phyloP scores from a whole-genome alignment of 2,888 invertebrate genomes.

The Xylophagus ater region DNA sequence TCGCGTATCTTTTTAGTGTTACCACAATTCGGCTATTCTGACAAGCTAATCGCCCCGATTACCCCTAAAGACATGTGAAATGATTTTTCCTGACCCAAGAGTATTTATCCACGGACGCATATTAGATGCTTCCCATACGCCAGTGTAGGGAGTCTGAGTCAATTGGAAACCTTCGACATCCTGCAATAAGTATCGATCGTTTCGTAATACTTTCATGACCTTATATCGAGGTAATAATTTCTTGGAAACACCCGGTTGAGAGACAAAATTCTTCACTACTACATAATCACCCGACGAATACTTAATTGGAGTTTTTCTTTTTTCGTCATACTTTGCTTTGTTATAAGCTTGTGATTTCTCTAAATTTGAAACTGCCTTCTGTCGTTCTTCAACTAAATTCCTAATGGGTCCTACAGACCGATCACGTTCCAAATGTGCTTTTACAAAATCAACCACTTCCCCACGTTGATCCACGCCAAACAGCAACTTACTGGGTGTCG shows the following conservation, averaged over 20 bases:
- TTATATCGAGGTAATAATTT: constrained; percentile 8
- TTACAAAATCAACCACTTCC: not conserved
- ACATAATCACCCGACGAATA: not conserved
- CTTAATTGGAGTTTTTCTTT: not conserved
- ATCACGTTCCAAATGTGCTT: not conserved
- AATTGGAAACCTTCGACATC: constrained; percentile 19
- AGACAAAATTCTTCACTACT: not conserved
- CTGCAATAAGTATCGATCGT: constrained; percentile 18
- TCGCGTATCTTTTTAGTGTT: too few relatives aligned
- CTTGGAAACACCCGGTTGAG: not conserved
- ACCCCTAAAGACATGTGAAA: too few relatives aligned
- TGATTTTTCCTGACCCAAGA: too few relatives aligned
- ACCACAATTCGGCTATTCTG: too few relatives aligned
- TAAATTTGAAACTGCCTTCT: not conserved
- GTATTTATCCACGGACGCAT: too few relatives aligned
- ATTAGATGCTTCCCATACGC: too few relatives aligned
- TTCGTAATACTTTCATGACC: constrained; percentile 10
- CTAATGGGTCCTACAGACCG: not conserved
- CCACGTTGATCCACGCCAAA: not conserved
- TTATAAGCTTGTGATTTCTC: not conserved
- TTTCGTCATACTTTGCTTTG: not conserved
- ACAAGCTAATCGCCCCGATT: too few relatives aligned
- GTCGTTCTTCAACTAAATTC: not conserved
- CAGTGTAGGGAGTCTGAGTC: constrained; percentile 16
- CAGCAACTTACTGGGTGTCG: not conserved